Evolutionary conservation across 2,113 vertebrate species (phyloP), one percentile per base, ranked within the genome.

Genomic region (Pterocles gutturalis): DNA sequence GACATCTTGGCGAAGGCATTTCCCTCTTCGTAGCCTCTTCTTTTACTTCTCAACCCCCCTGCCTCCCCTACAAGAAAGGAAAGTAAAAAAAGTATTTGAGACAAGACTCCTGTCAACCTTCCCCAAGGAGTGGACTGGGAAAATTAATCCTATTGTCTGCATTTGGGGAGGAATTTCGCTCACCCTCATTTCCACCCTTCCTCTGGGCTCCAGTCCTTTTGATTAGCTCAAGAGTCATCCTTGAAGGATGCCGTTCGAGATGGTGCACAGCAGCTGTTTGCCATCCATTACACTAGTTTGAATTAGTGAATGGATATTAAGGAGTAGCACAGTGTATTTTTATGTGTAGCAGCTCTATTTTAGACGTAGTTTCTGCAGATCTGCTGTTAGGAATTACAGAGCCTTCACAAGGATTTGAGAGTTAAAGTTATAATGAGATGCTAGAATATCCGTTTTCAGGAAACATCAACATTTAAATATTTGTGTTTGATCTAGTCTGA

Each of bases 401-500:
- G n/a, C 19, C 31, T 92, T 90, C 45, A 72, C 81, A 79, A 89
- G 53, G 38, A 92, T 84, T 81, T 89, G 73, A 79, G 73, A 76
- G 84, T 83, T 95, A 67, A 92, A 85, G 48, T 83, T 87, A 17
- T 65, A 82, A 96, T 83, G 78, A 91, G 65, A 60, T 80, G 54
- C 58, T 80, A 53, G 87, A 91, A 43, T 69, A 72, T 62, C 66
- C 0, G 0, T 93, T 95, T 93, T 95, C 66, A 80, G 62, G 58
- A 94, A 94, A 91, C 87, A 96, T 85, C 95, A 87, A 45, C 90
- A 80, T 73, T 88, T 94, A 93, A 97, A 90, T 95, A 87, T 93
- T 93, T 82, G 69, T 64, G 77, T 96, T 97, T 96, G 94, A 97
- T 97, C 87, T 95, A 87, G 43, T 87, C 38, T 95, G 91, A 96